These are phyloP conservation scores for Tyria jacobaeae DNA, from an alignment of 2,888 invertebrate species.

Conservation along the genomic window DNA sequence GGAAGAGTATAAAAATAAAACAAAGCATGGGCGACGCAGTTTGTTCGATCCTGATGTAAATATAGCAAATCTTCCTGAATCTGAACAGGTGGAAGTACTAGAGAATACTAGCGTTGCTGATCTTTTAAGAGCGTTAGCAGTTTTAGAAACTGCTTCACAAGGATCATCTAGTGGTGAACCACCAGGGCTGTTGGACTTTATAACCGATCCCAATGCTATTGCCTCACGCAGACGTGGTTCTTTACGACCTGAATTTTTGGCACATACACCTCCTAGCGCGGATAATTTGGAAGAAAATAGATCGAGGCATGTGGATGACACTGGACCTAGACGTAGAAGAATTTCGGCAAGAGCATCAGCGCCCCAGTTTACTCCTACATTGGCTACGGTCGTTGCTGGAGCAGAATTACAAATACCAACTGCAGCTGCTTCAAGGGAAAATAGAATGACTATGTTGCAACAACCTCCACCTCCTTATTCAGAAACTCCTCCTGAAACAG, in stretches of 20 bases:
- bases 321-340: slow-evolving; percentile 72
- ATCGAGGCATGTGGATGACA: slow-evolving; percentile 35
- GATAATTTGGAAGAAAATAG: slow-evolving; percentile 64
- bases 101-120: slow-evolving; percentile 95
- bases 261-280: slow-evolving; percentile 60
- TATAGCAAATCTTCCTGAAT: slow-evolving; percentile 71
- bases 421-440: slow-evolving; percentile 77
- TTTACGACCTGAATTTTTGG: slow-evolving; percentile 68
- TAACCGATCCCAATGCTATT: slow-evolving; percentile 54
- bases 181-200: slow-evolving; percentile 64
- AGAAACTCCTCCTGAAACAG: slow-evolving; percentile 65
- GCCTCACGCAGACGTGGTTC: slow-evolving; percentile 72
- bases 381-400: slow-evolving; percentile 81
- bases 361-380: slow-evolving; percentile 78
- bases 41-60: slow-evolving; percentile 81
- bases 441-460: slow-evolving; percentile 76
- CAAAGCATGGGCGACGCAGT: slow-evolving; percentile 76
- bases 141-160: slow-evolving; percentile 83
- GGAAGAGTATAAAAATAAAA: slow-evolving; percentile 74
- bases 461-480: slow-evolving; percentile 82
- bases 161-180: slow-evolving; percentile 49
- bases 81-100: slow-evolving; percentile 87
- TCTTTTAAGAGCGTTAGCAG: slow-evolving; percentile 91
- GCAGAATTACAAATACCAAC: slow-evolving; percentile 76
- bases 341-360: slow-evolving; percentile 77